These are phyloP conservation scores for Julus scanicus DNA, from an alignment of 2,888 invertebrate species.

Conservation along the genomic window DNA sequence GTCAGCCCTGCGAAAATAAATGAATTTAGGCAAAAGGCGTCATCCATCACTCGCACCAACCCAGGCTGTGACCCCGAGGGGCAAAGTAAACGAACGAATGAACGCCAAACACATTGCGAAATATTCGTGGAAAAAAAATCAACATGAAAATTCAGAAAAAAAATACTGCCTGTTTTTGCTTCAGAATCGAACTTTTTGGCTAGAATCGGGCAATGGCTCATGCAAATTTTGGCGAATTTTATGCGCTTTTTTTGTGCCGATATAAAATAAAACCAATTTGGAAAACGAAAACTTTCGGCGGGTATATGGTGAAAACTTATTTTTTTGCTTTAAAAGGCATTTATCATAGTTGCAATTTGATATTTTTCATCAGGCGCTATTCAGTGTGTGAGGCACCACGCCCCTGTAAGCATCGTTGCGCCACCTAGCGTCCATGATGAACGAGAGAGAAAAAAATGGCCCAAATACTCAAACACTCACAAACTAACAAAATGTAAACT, in stretches of 20 bases:
- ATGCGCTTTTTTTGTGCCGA: neutral
- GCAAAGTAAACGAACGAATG: conserved; percentile 12
- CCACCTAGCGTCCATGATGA: neutral
- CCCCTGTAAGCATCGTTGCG: neutral
- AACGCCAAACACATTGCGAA: neutral
- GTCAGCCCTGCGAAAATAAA: conserved; percentile 6
- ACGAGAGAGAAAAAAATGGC: no score
- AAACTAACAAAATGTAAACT: no score
- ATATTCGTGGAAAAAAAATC: neutral
- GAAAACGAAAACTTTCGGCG: neutral
- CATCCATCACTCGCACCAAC: neutral
- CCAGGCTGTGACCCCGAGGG: neutral
- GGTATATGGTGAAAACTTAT: neutral
- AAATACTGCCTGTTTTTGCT: neutral
- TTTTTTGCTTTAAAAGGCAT: neutral
- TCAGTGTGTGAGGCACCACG: neutral
- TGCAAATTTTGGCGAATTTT: neutral
- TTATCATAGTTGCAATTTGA: neutral
- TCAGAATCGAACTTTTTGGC: neutral
- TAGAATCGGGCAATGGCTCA: neutral
- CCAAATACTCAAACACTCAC: no score
- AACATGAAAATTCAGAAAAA: neutral
- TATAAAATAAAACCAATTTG: neutral
- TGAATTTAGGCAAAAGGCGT: conserved; percentile 14
- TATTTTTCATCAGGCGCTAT: neutral